A percentile compares a stretch with the other conserved stretches of the same genome.
Conservation (phyloP, 2,888 invertebrate genomes). For the Fissipunctia ypsillon region DNA sequence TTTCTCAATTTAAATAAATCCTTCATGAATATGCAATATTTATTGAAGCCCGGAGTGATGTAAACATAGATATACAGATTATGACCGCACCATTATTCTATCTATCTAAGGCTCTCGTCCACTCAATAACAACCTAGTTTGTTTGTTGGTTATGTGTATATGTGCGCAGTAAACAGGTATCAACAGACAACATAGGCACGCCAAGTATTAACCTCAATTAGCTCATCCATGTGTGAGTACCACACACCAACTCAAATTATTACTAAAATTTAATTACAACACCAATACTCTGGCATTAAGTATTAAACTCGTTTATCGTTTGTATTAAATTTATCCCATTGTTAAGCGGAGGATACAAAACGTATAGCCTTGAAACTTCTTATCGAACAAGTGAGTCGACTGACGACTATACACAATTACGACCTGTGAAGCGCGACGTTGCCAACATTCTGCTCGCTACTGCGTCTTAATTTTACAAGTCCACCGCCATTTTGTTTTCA, state of each 20-base stretch:
- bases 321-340: constrained; percentile 81
- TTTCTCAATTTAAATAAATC: constrained; percentile 37
- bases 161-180: constrained; percentile 58
- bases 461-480: constrained; percentile 86
- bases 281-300: constrained; percentile 70
- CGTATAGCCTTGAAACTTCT: constrained; percentile 88
- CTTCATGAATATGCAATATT: constrained; percentile 48
- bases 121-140: constrained; percentile 66
- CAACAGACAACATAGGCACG: constrained; percentile 56
- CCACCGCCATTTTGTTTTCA: constrained; percentile 87
- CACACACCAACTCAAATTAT: constrained; percentile 58
- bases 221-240: constrained; percentile 61
- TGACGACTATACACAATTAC: constrained; percentile 81
- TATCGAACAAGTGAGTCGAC: constrained; percentile 87
- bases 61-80: constrained; percentile 51
- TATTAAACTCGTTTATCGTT: constrained; percentile 74
- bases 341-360: constrained; percentile 83
- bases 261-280: constrained; percentile 68
- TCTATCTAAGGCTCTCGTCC: constrained; percentile 60
- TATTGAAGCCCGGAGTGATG: constrained; percentile 41
- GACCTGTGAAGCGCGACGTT: constrained; percentile 83
- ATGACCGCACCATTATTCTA: constrained; percentile 61
- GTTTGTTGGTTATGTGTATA: constrained; percentile 62
- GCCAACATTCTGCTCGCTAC: constrained; percentile 85
- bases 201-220: constrained; percentile 76